Conservation (phyloP, 2,888 invertebrate genomes). For the Apamea anceps region DNA sequence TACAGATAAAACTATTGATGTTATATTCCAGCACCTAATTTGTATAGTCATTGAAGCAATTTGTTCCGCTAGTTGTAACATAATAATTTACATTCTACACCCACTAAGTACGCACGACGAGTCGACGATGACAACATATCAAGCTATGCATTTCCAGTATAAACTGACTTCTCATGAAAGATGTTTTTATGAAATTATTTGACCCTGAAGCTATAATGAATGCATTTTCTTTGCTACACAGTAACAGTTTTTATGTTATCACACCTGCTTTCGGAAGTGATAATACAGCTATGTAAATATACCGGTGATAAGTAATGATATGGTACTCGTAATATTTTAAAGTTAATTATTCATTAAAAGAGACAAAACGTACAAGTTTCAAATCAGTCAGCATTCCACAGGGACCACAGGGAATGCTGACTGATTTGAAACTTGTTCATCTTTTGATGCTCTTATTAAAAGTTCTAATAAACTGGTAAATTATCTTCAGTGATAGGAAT, state of each 20-base stretch:
- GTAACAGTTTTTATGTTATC: conserved; percentile 27
- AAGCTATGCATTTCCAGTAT: not conserved
- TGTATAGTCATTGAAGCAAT: conserved; percentile 18
- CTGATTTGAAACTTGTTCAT: not conserved
- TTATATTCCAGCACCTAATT: not conserved
- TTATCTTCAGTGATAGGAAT: too few relatives aligned
- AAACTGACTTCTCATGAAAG: not conserved
- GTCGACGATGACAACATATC: not conserved
- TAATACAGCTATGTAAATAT: not conserved
- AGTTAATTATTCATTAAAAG: not conserved
- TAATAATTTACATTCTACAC: not conserved
- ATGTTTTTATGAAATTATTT: conserved; percentile 18
- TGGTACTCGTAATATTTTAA: not conserved
- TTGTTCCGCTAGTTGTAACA: conserved; percentile 26
- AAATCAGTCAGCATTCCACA: too few relatives aligned
- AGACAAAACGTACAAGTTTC: too few relatives aligned
- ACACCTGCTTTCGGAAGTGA: conserved; percentile 28
- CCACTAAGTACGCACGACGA: not conserved
- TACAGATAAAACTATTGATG: not conserved
- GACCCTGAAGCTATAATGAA: conserved; percentile 42
- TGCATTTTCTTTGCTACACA: conserved; percentile 20
- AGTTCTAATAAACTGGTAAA: not conserved
- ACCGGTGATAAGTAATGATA: not conserved
- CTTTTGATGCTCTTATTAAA: not conserved
- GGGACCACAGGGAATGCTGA: too few relatives aligned